Evolutionary conservation across 2,888 invertebrate genomes (phyloP).

Genomic region (Tortricodes alternella): DNA sequence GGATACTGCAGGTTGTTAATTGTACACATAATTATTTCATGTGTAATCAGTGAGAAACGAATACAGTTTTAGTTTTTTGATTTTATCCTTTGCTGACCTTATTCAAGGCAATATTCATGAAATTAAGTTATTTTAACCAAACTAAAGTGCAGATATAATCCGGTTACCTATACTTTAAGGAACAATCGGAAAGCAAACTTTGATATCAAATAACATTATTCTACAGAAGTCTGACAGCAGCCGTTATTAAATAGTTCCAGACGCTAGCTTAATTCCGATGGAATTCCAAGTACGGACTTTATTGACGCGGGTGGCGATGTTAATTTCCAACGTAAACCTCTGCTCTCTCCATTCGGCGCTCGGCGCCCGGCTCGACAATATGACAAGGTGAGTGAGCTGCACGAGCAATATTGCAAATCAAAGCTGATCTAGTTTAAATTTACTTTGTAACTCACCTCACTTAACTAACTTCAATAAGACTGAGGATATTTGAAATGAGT

Average conservation of each 20-base stretch:
- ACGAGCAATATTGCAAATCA: conserved; percentile 18
- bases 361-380: conserved; percentile 33
- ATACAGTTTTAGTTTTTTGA: too few relatives aligned
- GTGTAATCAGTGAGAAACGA: too few relatives aligned
- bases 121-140: background rate
- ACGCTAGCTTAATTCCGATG: conserved; percentile 22
- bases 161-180: background rate
- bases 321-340: conserved; percentile 55
- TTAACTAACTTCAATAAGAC: conserved; percentile 14
- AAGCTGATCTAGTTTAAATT: conserved; percentile 14
- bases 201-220: conserved; percentile 14
- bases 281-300: conserved; percentile 26
- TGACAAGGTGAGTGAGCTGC: conserved; percentile 10
- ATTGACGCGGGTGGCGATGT: conserved; percentile 43
- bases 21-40: too few relatives aligned
- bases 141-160: background rate
- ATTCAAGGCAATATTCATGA: too few relatives aligned
- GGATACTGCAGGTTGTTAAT: too few relatives aligned
- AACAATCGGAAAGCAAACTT: conserved; percentile 1
- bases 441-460: conserved; percentile 1
- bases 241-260: conserved; percentile 29
- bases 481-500: conserved; percentile 5
- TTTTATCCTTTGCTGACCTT: too few relatives aligned
- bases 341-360: conserved; percentile 30
- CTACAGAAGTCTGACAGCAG: conserved; percentile 16